Evolutionary conservation across 1,140 invertebrate species (phyloP).

Genomic region (Pogonognathellus flavescens): DNA sequence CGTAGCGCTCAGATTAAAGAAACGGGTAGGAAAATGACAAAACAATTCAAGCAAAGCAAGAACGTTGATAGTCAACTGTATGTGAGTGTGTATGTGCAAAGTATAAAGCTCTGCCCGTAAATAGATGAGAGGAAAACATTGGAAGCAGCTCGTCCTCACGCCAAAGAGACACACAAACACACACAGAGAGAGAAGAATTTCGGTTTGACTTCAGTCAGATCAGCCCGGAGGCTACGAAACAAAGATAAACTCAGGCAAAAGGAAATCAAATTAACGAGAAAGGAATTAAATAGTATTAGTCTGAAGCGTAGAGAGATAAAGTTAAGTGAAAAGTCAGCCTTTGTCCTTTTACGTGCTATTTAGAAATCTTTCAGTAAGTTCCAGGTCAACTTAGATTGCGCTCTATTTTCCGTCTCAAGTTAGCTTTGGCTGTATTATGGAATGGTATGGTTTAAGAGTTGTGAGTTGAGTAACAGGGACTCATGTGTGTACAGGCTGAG

Average conservation of each 20-base stretch:
- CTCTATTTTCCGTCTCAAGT: slow-evolving; percentile 25
- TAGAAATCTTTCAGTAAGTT: slow-evolving; percentile 42
- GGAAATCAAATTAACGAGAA: slow-evolving; percentile 48
- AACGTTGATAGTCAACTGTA: background rate
- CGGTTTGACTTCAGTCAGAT: background rate
- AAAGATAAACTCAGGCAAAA: slow-evolving; percentile 44
- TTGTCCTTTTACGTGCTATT: slow-evolving; percentile 48
- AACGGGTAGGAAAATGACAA: background rate
- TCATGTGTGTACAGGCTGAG: too few species aligned
- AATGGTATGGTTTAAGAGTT: background rate
- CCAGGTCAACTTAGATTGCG: slow-evolving; percentile 25
- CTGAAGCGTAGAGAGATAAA: slow-evolving; percentile 49
- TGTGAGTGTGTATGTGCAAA: background rate
- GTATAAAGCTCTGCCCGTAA: too few species aligned
- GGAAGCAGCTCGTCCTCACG: background rate
- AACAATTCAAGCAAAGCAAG: background rate
- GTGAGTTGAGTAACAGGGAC: too few species aligned
- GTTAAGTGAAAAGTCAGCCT: slow-evolving; percentile 49
- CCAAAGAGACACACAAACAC: background rate
- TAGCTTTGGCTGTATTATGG: background rate
- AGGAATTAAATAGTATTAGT: slow-evolving; percentile 50
- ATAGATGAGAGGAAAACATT: too few species aligned
- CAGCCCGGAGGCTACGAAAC: slow-evolving; percentile 24
- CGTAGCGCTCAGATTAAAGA: background rate
- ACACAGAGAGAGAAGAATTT: background rate